Conservation (phyloP, 2,888 invertebrate genomes). For the Drosophila mimetica region DNA sequence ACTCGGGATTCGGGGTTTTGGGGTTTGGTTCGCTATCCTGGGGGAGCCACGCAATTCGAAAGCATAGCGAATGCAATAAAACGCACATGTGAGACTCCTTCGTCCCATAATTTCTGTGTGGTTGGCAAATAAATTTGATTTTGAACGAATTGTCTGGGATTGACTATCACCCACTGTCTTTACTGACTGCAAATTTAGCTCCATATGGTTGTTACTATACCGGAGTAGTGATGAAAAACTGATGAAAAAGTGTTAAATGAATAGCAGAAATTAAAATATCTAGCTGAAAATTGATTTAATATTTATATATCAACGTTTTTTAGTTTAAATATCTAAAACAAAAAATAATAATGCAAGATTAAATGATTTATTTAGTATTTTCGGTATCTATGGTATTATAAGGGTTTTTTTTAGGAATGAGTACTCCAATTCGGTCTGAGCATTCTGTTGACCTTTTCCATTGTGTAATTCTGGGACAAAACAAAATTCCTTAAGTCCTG, state of each 20-base stretch:
- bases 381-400: no score
- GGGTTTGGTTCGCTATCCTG: slow-evolving; percentile 9
- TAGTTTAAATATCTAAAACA: no score
- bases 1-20: background rate
- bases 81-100: slow-evolving; percentile 63
- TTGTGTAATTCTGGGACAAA: slow-evolving; percentile 22
- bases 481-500: slow-evolving; percentile 5
- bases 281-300: no score
- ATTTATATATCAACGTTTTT: no score
- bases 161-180: slow-evolving; percentile 47
- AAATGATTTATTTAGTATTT: no score
- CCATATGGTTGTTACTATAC: background rate
- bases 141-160: slow-evolving; percentile 65
- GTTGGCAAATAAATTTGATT: slow-evolving; percentile 78
- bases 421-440: no score
- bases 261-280: no score
- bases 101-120: slow-evolving; percentile 72
- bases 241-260: no score
- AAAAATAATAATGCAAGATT: no score
- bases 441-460: slow-evolving; percentile 27
- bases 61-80: slow-evolving; percentile 70
- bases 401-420: no score
- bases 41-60: slow-evolving; percentile 56
- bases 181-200: slow-evolving; percentile 30
- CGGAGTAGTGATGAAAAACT: background rate